Conservation (phyloP, 2,888 invertebrate species). For the Lydus trimaculatus region DNA sequence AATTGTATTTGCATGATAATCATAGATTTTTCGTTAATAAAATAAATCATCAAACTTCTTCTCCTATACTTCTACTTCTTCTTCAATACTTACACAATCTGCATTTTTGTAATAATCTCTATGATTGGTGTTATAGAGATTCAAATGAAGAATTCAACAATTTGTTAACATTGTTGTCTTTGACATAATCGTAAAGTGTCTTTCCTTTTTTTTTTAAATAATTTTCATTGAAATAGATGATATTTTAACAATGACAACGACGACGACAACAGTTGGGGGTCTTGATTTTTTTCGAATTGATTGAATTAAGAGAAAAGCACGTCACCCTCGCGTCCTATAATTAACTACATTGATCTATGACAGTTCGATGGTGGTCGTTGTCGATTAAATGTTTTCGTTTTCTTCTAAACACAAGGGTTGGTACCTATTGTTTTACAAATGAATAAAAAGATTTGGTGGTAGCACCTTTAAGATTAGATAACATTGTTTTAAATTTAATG, state of each 20-base stretch:
- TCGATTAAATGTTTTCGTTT: neutral
- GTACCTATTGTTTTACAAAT: slow-evolving; percentile 4
- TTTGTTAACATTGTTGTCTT: neutral
- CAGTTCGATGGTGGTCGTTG: slow-evolving; percentile 6
- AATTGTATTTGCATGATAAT: neutral
- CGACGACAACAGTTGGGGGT: neutral
- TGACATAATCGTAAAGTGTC: no score
- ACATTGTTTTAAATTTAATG: slow-evolving; percentile 5
- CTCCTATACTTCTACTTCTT: neutral
- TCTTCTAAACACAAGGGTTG: neutral
- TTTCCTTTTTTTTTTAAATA: neutral
- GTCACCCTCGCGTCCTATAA: neutral
- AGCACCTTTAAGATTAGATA: neutral
- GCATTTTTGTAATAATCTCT: no score
- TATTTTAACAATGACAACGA: neutral
- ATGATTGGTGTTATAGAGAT: no score
- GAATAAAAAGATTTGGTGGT: neutral
- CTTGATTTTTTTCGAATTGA: neutral
- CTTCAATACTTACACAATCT: neutral
- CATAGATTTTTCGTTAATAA: neutral
- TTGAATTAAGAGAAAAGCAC: neutral
- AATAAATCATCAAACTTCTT: neutral
- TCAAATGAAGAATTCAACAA: no score
- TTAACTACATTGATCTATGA: slow-evolving; percentile 9
- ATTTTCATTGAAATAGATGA: neutral